Evolutionary conservation across 2,888 invertebrate genomes (phyloP).

Genomic region (Rhynchonema sp.): DNA sequence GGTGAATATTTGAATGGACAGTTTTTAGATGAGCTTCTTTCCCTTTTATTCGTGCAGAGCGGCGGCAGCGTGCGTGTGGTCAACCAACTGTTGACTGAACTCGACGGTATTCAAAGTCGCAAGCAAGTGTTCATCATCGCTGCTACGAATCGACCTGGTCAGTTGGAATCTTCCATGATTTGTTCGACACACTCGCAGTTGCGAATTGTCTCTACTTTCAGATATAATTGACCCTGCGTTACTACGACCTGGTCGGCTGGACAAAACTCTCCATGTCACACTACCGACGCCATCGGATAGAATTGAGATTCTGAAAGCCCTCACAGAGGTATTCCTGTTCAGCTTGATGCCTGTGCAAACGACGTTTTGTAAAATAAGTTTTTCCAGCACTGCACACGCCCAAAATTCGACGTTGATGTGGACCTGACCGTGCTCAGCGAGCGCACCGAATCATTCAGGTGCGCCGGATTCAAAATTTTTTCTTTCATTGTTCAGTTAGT

Average conservation of each 20-base stretch:
- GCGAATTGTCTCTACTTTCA: constrained; percentile 13
- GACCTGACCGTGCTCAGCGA: constrained; percentile 47
- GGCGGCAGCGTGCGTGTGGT: constrained; percentile 50
- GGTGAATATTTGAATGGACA: background rate
- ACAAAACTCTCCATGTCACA: constrained; percentile 70
- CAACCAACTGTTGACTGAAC: constrained; percentile 87
- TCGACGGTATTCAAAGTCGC: constrained; percentile 84
- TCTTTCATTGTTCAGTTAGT: background rate
- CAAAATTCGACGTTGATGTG: constrained; percentile 54
- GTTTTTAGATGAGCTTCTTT: background rate
- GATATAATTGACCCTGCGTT: constrained; percentile 88
- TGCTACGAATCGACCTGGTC: constrained; percentile 79
- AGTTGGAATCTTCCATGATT: no score
- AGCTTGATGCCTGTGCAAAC: no score
- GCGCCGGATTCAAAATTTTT: no score
- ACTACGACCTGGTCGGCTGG: constrained; percentile 66
- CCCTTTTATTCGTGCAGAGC: constrained; percentile 16
- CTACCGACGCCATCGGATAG: constrained; percentile 60
- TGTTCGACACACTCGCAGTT: background rate
- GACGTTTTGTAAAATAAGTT: background rate
- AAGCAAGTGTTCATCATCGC: constrained; percentile 83
- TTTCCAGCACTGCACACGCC: constrained; percentile 54
- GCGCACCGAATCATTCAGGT: constrained; percentile 55
- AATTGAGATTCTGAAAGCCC: constrained; percentile 62
- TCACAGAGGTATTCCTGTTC: constrained; percentile 50